A percentile compares a stretch with the other conserved stretches of the same genome.
Conservation (phyloP, 2,888 invertebrate genomes). For the Scrobipalpa atriplicella region DNA sequence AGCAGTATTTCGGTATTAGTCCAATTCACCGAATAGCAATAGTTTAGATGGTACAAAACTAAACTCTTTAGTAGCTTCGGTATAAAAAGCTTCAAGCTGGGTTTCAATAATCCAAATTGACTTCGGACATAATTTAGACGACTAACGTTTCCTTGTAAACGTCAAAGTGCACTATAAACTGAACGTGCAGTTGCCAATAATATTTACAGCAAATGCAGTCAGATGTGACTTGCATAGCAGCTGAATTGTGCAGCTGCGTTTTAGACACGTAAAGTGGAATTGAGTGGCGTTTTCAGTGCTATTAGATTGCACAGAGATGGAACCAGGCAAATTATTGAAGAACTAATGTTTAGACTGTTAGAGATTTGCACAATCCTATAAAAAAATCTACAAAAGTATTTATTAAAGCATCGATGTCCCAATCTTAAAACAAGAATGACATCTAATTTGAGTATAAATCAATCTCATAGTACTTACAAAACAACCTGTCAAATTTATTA, state of each 20-base stretch:
- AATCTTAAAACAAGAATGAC: neutral
- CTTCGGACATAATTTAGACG: too few species aligned
- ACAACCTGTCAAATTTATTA: neutral
- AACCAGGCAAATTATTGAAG: neutral
- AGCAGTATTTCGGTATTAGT: too few species aligned
- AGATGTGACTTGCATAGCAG: neutral
- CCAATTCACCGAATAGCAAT: too few species aligned
- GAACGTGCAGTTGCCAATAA: neutral
- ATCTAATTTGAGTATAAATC: too few species aligned
- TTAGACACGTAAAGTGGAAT: constrained; percentile 10
- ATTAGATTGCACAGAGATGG: neutral
- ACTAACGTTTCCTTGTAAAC: neutral
- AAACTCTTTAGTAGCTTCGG: too few species aligned
- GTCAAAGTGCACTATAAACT: neutral
- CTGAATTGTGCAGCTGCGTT: neutral
- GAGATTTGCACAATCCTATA: too few species aligned
- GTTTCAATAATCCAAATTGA: too few species aligned
- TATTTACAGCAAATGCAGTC: neutral
- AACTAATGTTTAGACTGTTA: too few species aligned
- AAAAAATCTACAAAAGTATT: too few species aligned
- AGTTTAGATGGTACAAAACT: too few species aligned
- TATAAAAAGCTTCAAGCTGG: too few species aligned
- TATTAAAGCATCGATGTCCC: neutral
- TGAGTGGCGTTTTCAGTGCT: neutral
- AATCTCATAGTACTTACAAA: too few species aligned